Base-by-base conservation (phyloP, 2,888 invertebrate species). In the Limenitis camilla region DNA sequence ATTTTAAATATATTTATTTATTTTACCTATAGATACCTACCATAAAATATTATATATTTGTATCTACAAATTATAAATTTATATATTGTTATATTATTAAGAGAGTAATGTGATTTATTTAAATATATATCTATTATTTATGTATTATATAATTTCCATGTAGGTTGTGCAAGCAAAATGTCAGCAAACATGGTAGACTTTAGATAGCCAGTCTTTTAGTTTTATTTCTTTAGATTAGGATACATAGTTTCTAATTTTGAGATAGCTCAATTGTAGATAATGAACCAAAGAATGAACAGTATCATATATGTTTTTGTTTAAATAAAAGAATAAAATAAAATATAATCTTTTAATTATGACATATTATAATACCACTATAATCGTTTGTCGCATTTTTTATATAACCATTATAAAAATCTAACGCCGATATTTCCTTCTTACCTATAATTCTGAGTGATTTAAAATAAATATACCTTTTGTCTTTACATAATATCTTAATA, bases 361-460 rank as follows among this genome's bases (percentile, higher is more conserved):
- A 66, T 66, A 80, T 69, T 76, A 78, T 58, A 63, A 64, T 66
- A 58, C 76, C 62, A 63, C 74, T 74, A 56, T 75, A 74, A 55
- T 77, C 74, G 52, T 63, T 27, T 3, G 77, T 67, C 40, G 74
- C 66, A 81, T 92, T 92, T 68, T 89, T 91, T 31, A 96, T 80
- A 77, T 92, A 97, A 6, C 97, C 97, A 87, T 96, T 96, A 76
- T 91, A 91, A 85, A 98, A 98, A 71, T 96, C 95, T 63, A 79
- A 67, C 4, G 96, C 94, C 45, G 88, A 90, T 90, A 97, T 94
- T 64, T 89, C 83, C 73, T 90, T 92, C 72, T 90, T 92, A 7
- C 92, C 92, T 61, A 91, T 84, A 53, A 96, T 76, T 67, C 91
- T 89, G 51, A 96, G 61, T 62, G 89, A 88, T 61, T 81, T 83